A percentile compares a stretch with the other conserved stretches of the same genome.
Conservation (phyloP, 2,888 invertebrate species). For the Euspilapteryx auroguttella region DNA sequence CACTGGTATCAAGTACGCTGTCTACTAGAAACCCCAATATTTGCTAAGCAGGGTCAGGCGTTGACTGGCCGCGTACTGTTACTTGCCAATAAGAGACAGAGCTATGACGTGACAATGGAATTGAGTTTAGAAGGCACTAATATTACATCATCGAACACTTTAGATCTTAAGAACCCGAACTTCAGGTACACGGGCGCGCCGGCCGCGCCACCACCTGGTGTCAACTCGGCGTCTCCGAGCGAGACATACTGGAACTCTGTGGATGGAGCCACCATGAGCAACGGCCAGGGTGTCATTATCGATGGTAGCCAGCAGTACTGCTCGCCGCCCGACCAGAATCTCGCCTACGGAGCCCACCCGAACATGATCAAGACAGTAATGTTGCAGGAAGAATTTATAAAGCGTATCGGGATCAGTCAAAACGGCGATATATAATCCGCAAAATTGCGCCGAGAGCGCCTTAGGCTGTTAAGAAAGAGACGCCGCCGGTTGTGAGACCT, state of each 20-base stretch:
- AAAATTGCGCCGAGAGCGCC: conserved; percentile 52
- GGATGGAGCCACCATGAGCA: conserved; percentile 63
- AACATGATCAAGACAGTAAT: conserved; percentile 56
- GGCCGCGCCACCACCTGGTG: conserved; percentile 90
- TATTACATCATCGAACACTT: conserved; percentile 83
- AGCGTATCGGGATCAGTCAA: conserved; percentile 55
- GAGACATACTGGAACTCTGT: conserved; percentile 89
- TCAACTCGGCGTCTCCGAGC: conserved; percentile 88
- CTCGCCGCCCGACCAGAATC: conserved; percentile 34
- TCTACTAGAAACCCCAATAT: conserved; percentile 88
- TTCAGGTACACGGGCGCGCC: conserved; percentile 95
- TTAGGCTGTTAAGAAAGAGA: conserved; percentile 51
- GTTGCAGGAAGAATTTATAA: conserved; percentile 56
- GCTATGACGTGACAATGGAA: conserved; percentile 98
- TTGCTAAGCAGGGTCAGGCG: conserved; percentile 92
- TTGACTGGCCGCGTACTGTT: conserved; percentile 86
- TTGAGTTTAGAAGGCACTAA: conserved; percentile 87
- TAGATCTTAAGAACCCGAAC: conserved; percentile 98
- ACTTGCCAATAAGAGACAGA: conserved; percentile 94
- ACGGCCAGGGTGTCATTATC: conserved; percentile 43
- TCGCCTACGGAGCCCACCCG: conserved; percentile 39
- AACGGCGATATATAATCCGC: conserved; percentile 58
- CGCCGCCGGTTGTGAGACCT: conserved; percentile 55
- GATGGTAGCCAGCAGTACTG: conserved; percentile 45
- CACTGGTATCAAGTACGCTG: conserved; percentile 99